Percentiles rank a stretch among this genome's conserved stretches.
Conservation (phyloP, 1,140 invertebrate species). For the Lethocerus indicus region DNA sequence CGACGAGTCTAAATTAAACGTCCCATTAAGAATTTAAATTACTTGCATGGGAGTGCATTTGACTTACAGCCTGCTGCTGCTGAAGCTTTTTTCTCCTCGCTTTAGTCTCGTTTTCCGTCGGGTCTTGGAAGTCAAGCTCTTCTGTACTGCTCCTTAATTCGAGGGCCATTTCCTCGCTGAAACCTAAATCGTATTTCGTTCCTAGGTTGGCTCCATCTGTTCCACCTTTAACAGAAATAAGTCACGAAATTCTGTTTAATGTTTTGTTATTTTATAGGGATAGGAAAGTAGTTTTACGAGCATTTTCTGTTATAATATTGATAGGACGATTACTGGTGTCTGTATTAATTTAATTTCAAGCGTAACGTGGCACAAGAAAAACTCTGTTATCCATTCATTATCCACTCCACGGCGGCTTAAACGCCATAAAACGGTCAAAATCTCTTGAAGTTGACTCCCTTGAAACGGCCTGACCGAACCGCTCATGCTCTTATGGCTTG, state of each 20-base stretch:
- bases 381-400: neutral
- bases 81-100: constrained; percentile 24
- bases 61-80: constrained; percentile 16
- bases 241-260: constrained; percentile 21
- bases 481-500: too few relatives aligned
- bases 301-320: neutral
- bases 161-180: constrained; percentile 36
- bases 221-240: constrained; percentile 28
- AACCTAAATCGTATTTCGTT: constrained; percentile 20
- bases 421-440: neutral
- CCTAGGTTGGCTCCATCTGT: too few relatives aligned
- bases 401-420: neutral
- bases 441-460: neutral
- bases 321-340: neutral
- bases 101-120: constrained; percentile 32
- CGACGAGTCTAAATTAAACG: too few relatives aligned
- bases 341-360: neutral
- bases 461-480: neutral
- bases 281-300: neutral
- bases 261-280: neutral
- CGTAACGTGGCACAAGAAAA: neutral
- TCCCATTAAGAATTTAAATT: too few relatives aligned
- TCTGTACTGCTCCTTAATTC: constrained; percentile 71
- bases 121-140: constrained; percentile 60
- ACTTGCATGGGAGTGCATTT: too few relatives aligned